Evolutionary conservation across 2,797 vertebrate species (phyloP).

Genomic region (Gouania willdenowi): DNA sequence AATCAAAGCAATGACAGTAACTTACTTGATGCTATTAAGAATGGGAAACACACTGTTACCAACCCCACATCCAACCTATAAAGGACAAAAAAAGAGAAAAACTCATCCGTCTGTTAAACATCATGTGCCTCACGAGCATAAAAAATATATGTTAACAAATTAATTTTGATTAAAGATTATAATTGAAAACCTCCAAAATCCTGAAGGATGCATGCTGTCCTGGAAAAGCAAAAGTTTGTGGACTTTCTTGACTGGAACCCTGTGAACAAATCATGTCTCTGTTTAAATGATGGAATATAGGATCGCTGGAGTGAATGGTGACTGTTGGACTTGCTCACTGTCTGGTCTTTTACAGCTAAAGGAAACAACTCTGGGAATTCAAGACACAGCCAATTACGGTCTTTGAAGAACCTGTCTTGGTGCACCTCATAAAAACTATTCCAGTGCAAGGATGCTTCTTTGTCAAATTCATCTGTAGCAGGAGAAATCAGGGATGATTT

Average conservation of each 20-base stretch:
- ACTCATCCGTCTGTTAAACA: neutral
- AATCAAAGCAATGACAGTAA: constrained; percentile 6
- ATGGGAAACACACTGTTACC: constrained; percentile 93
- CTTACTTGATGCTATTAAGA: constrained; percentile 81
- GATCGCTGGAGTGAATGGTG: constrained; percentile 4
- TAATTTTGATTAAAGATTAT: neutral
- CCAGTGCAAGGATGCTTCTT: constrained; percentile 84
- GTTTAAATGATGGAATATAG: constrained; percentile 9
- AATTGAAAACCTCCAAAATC: constrained; percentile 82
- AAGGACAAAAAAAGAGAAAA: constrained; percentile 30
- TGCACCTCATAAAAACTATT: constrained; percentile 87
- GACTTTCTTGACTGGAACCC: constrained; percentile 5
- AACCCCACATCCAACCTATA: constrained; percentile 89
- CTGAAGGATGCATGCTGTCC: constrained; percentile 79
- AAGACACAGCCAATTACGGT: constrained; percentile 83
- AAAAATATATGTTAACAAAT: neutral
- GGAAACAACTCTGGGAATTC: constrained; percentile 93
- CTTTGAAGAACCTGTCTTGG: constrained; percentile 90
- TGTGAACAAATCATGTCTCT: constrained; percentile 4
- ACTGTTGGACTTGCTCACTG: neutral
- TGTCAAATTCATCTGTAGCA: constrained; percentile 80
- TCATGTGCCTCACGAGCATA: neutral
- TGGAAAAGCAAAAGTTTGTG: constrained; percentile 66
- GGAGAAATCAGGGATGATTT: constrained; percentile 1
- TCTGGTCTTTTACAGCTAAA: constrained; percentile 18